A percentile compares a stretch with the other conserved stretches of the same genome.
Evolutionary conservation across 2,113 vertebrate genomes (phyloP).

Genomic region (Gavialis gangeticus): DNA sequence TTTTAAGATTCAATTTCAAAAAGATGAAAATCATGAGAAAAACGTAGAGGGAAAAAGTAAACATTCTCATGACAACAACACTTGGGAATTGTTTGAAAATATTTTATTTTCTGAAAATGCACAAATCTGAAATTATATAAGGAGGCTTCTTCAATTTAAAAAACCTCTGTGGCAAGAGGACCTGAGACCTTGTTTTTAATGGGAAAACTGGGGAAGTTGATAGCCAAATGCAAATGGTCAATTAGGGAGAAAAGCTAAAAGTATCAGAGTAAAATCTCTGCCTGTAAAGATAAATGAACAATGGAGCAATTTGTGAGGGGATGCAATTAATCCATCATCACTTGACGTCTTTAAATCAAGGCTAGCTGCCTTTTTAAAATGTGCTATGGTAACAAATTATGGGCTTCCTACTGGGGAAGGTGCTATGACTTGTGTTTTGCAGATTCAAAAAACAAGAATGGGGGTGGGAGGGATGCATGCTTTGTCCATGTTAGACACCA

Average conservation of each 20-base stretch:
- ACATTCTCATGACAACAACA: too few species aligned
- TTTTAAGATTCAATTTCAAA: too few species aligned
- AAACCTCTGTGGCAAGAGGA: background rate
- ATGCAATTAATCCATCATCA: background rate
- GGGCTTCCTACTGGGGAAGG: background rate
- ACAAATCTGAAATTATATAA: background rate
- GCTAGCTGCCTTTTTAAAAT: background rate
- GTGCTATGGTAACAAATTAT: background rate
- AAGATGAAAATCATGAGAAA: too few species aligned
- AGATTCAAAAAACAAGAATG: background rate
- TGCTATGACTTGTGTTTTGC: background rate
- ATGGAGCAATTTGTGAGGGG: background rate
- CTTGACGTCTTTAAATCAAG: background rate
- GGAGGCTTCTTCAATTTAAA: background rate
- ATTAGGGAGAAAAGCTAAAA: fast-evolving
- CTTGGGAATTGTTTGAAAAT: background rate
- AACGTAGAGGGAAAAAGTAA: too few species aligned
- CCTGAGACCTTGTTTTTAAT: background rate
- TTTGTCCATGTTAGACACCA: background rate
- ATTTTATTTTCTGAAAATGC: background rate
- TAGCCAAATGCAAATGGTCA: background rate
- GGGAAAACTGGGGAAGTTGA: background rate
- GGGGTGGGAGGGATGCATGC: background rate
- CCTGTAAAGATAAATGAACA: background rate
- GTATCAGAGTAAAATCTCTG: background rate